A percentile compares a stretch with the other conserved stretches of the same genome.
These are phyloP conservation scores for Rhingia rostrata DNA, from an alignment of 2,888 invertebrate species.

Conservation along the genomic window DNA sequence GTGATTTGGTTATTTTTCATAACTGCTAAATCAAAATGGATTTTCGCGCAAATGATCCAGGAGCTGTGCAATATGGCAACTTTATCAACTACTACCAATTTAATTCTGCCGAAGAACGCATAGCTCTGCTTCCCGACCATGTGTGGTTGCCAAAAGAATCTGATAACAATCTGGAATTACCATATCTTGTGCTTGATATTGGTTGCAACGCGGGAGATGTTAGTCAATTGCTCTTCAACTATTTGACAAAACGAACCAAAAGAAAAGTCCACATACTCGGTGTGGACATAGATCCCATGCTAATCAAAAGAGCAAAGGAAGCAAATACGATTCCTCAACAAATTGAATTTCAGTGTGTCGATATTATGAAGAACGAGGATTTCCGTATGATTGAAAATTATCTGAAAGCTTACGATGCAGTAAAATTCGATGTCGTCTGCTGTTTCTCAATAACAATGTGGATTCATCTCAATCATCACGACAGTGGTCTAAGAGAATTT, in stretches of 20 bases:
- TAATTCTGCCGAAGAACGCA: conserved; percentile 88
- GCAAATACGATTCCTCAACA: conserved; percentile 81
- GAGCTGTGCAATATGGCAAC: conserved; percentile 91
- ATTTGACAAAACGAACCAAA: conserved; percentile 80
- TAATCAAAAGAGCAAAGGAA: conserved; percentile 88
- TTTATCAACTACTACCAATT: conserved; percentile 95
- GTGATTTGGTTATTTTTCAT: neutral
- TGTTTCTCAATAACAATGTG: conserved; percentile 95
- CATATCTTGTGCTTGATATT: conserved; percentile 84
- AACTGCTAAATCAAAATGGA: conserved; percentile 76
- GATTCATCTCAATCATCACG: conserved; percentile 94
- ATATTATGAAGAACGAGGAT: conserved; percentile 85
- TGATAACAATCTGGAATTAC: neutral
- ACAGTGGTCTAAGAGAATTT: conserved; percentile 87
- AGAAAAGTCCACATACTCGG: conserved; percentile 84
- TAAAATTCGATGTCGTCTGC: conserved; percentile 87
- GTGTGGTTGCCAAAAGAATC: conserved; percentile 81
- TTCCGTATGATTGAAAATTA: conserved; percentile 83
- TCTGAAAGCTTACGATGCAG: conserved; percentile 82
- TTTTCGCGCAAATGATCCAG: conserved; percentile 86
- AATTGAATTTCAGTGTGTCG: conserved; percentile 85
- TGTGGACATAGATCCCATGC: conserved; percentile 89
- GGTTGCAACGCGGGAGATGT: conserved; percentile 91
- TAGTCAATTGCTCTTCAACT: conserved; percentile 85
- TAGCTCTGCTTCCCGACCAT: conserved; percentile 85